phyloP scores from a whole-genome alignment of 2,113 vertebrate species.

The Mesitornis unicolor region DNA sequence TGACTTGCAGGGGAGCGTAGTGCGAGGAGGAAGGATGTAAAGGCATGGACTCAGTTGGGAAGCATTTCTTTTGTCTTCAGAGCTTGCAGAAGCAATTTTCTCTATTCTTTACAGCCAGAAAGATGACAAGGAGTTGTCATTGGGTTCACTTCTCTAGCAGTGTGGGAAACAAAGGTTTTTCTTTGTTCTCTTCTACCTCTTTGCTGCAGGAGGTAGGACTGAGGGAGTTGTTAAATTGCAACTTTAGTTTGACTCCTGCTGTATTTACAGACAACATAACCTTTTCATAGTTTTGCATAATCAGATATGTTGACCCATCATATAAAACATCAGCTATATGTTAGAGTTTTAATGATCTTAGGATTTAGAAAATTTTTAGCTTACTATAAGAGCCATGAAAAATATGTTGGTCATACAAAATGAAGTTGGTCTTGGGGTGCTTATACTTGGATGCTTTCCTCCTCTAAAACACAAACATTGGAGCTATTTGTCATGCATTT shows the following conservation, averaged over 20 bases:
- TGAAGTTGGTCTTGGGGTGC: not conserved
- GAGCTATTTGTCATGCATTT: not conserved
- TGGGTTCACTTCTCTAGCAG: not conserved
- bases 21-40: not conserved
- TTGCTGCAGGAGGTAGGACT: not conserved
- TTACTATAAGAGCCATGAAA: not conserved
- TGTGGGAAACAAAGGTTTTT: not conserved
- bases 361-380: not conserved
- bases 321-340: not conserved
- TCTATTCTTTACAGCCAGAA: not conserved
- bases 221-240: not conserved
- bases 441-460: not conserved
- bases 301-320: not conserved
- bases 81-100: not conserved
- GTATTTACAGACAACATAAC: not conserved
- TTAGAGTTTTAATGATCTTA: not conserved
- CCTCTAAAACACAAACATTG: not conserved
- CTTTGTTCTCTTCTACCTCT: not conserved
- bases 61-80: constrained; percentile 2
- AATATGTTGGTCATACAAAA: not conserved
- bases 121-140: not conserved
- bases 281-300: not conserved
- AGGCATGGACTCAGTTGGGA: not conserved
- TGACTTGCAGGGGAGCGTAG: not conserved
- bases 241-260: not conserved